Evolutionary conservation across 1,140 invertebrate species (phyloP), one percentile per base, ranked within the genome.

Genomic region (Callitettix versicolor): DNA sequence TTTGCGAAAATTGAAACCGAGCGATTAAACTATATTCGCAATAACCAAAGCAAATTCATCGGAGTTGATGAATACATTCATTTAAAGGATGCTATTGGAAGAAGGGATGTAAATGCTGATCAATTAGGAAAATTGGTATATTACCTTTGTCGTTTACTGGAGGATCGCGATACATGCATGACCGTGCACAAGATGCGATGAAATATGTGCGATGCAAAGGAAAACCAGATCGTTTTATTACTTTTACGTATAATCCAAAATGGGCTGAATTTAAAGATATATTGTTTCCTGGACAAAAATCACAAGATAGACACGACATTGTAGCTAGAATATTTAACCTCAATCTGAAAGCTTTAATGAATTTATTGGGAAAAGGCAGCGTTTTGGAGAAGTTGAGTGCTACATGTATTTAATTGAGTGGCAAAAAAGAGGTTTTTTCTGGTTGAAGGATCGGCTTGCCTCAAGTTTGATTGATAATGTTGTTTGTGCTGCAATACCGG

Each of bases 1-100:
- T 75, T 70, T 61, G 68, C 66, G 12, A 76, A 74, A 67, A 69
- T 75, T 49, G 71, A 75, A 67, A 68, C 57, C 36, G 68, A 72
- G 62, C 59, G 70, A 52, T 59, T 72, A 14, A 47, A 61, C 18
- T 75, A 62, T 55, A 68, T 72, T 14, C 41, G 65, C 51, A 60
- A 62, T 14, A 70, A 76, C 64, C 74, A 78, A 64, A 60, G 49
- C 14, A 66, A 71, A 59, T 59, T 78, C 12, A 62, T 72, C 50
- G 63, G 62, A 18, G 72, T 3, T 30, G 72, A 76, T 56, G 58
- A 67, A 34, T 76, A 76, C 57, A 62, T 70, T 50, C 51, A 59
- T 22, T 47, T 71, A 14, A 55, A 51, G 43, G 67, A 69, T 50
- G 58, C 59, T 24, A 48, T 65, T 15, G 18, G 33, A 14, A 42